phyloP scores from a whole-genome alignment of 2,797 vertebrate species.

The Pseudotriccus pelzelni region DNA sequence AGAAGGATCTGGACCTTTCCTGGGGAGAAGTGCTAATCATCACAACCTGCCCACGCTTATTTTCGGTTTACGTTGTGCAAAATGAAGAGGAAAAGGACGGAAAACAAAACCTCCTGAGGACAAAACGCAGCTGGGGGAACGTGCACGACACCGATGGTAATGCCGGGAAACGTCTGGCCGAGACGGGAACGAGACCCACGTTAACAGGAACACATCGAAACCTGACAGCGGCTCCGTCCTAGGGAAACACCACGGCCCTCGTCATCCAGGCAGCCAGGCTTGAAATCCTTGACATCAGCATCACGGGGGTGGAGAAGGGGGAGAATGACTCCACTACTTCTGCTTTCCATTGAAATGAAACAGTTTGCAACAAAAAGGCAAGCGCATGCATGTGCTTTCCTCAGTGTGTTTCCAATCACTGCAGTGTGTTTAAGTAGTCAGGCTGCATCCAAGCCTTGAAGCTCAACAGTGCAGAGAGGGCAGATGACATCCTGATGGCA shows the following conservation, averaged over 20 bases:
- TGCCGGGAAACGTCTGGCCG: constrained; percentile 1
- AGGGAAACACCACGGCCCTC: constrained; percentile 12
- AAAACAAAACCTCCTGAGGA: not conserved
- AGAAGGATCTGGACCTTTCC: not conserved
- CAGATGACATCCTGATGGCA: constrained; percentile 59
- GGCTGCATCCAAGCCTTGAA: constrained; percentile 48
- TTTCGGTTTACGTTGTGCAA: not conserved
- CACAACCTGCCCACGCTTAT: not conserved
- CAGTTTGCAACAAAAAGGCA: constrained; percentile 39
- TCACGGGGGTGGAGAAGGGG: not conserved
- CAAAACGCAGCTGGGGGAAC: not conserved
- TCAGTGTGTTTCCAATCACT: constrained; percentile 45
- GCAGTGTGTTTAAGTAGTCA: constrained; percentile 60
- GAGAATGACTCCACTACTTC: constrained; percentile 21
- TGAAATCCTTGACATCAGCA: constrained; percentile 43
- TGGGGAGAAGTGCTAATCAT: not conserved
- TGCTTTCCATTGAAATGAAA: constrained; percentile 46
- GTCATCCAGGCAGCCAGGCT: constrained; percentile 17
- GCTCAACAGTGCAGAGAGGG: constrained; percentile 26
- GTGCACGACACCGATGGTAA: not conserved
- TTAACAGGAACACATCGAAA: not conserved
- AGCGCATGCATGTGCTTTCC: constrained; percentile 28
- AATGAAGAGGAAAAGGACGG: not conserved
- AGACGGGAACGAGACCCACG: not conserved
- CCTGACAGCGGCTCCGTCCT: not conserved